Conservation (phyloP, 2,888 invertebrate genomes). For the Chelonus formosanus region DNA sequence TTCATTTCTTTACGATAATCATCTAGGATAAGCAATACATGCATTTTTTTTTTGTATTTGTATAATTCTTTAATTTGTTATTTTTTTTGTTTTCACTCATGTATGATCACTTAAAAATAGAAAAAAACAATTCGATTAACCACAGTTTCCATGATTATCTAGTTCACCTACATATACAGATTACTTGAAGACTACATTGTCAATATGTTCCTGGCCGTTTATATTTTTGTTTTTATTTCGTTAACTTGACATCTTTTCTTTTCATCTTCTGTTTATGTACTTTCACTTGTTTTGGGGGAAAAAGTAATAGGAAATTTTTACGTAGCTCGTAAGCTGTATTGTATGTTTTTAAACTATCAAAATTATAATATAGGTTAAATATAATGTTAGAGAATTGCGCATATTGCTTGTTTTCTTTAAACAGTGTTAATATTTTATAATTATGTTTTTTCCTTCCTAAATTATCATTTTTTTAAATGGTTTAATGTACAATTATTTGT, state of each 20-base stretch:
- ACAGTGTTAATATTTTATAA: not conserved
- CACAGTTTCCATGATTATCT: slow-evolving; percentile 23
- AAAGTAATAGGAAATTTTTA: slow-evolving; percentile 11
- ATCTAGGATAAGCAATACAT: slow-evolving; percentile 28
- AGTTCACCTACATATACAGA: slow-evolving; percentile 12
- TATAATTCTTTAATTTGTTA: slow-evolving; percentile 34
- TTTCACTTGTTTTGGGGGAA: slow-evolving; percentile 28
- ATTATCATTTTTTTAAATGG: too few species aligned
- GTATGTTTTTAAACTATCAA: slow-evolving; percentile 5
- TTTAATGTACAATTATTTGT: too few species aligned
- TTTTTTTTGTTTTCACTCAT: slow-evolving; percentile 27
- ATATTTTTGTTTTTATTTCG: too few species aligned
- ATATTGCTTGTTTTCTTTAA: slow-evolving; percentile 38
- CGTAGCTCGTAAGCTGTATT: not conserved
- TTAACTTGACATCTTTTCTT: too few species aligned
- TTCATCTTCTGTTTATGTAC: slow-evolving; percentile 6
- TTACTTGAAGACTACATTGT: too few species aligned
- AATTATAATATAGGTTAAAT: slow-evolving; percentile 35
- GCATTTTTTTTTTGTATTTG: slow-evolving; percentile 37
- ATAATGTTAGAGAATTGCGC: slow-evolving; percentile 46
- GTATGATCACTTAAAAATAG: slow-evolving; percentile 42
- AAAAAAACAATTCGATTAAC: slow-evolving; percentile 35
- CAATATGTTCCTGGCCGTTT: too few species aligned
- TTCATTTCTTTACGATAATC: slow-evolving; percentile 3
- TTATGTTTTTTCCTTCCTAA: not conserved